Evolutionary conservation across 92 coral and sea anemone genomes (phyloP).

Genomic region (Meandrina meandrites): DNA sequence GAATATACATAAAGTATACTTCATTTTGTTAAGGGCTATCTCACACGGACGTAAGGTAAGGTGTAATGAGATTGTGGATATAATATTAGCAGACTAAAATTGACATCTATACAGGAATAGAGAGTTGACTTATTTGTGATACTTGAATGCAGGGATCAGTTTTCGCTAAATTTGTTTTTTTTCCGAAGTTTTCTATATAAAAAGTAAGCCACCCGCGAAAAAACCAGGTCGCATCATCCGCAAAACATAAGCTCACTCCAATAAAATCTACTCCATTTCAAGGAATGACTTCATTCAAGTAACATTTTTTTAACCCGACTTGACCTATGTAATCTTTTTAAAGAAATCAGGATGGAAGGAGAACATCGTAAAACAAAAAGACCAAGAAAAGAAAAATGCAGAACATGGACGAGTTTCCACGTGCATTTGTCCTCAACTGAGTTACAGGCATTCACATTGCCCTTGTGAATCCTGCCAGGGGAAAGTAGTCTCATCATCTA

Average conservation of each 20-base stretch:
- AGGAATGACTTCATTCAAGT: not conserved
- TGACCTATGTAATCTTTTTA: constrained; percentile 1
- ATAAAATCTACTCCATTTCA: no score
- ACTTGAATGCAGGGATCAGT: no score
- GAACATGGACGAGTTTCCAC: constrained; percentile 38
- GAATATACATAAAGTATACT: constrained; percentile 1
- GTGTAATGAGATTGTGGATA: no score
- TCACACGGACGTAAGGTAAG: no score
- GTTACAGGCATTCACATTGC: constrained; percentile 51
- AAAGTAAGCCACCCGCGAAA: no score
- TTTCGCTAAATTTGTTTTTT: no score
- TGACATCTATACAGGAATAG: no score
- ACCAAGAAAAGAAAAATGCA: constrained; percentile 9
- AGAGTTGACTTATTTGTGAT: no score
- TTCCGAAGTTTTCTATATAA: no score
- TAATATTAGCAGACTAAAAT: no score
- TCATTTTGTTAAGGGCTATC: constrained; percentile 18
- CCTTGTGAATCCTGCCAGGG: constrained; percentile 30
- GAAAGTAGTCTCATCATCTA: constrained; percentile 39
- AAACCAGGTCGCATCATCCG: no score
- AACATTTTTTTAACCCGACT: constrained; percentile 1
- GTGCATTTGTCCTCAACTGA: constrained; percentile 32
- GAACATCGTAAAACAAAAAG: constrained; percentile 5
- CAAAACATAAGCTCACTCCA: no score
- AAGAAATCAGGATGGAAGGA: constrained; percentile 13